Evolutionary conservation across 2,113 vertebrate species (phyloP).

Genomic region (Tragelaphus strepsiceros): DNA sequence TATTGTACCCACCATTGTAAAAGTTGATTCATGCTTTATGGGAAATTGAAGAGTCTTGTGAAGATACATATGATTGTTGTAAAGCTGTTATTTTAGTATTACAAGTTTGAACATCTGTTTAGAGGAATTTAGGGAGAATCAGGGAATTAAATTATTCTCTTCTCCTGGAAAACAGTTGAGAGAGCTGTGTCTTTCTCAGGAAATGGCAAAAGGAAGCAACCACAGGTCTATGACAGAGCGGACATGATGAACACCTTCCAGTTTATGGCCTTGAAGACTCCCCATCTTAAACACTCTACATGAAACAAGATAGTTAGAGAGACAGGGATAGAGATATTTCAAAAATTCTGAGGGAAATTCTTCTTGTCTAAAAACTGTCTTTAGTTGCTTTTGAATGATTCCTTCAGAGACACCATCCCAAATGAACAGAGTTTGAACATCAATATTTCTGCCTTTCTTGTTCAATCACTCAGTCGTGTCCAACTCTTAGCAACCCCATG

Average conservation of each 20-base stretch:
- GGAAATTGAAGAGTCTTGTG: background rate
- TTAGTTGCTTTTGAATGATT: background rate
- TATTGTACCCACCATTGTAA: background rate
- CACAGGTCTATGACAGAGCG: background rate
- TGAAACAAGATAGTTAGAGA: background rate
- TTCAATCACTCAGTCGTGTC: background rate
- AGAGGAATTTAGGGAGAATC: background rate
- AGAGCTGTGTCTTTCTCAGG: background rate
- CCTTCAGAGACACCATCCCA: background rate
- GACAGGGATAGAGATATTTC: background rate
- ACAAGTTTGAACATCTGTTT: background rate
- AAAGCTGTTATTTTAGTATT: background rate
- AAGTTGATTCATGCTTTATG: background rate
- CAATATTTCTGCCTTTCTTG: background rate
- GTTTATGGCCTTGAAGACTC: background rate
- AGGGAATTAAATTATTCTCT: background rate
- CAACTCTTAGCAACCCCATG: fast-evolving
- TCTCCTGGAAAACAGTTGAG: background rate
- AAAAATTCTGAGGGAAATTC: background rate
- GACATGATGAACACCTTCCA: background rate
- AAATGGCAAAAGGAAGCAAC: background rate
- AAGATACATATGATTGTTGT: background rate
- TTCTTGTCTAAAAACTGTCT: background rate
- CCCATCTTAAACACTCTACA: background rate
- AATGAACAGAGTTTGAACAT: background rate